Base-by-base conservation (phyloP, 2,797 vertebrate genomes). In the Oryzias dopingdopingensis region DNA sequence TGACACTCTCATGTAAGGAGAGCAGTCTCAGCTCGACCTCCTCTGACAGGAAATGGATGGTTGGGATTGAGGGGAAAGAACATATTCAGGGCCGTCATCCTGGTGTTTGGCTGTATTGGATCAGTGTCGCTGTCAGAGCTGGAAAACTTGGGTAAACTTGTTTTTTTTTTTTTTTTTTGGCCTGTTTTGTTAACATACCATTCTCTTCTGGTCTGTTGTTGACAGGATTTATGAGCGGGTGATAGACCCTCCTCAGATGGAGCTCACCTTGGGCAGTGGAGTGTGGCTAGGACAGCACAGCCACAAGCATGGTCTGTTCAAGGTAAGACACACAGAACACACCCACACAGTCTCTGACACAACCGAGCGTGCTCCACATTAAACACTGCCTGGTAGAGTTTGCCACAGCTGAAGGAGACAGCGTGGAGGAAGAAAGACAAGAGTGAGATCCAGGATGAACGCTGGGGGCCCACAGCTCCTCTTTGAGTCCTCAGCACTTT, bases 281-380 rank as follows among this genome's bases (percentile, higher is more conserved):
- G 87, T 98, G 68, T 98, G 96, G 96, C 93, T 98, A 0, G 96
- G 96, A n/a, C 96, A 98, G 80, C 94, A 94, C 61, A 94, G 94
- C 81, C 93, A 93, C 89, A 95, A 94, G 65, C 96, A 97, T 4
- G 95, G 95, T 50, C 93, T 98, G 55, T 97, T 98, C 86, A 98
- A 98, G 95, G 96, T 98, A 93, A 94, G 92, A 49, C 52, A 3
- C 46, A 20, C 14, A 70, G 43, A n/a, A 45, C 26, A 55, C 43
- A 49, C 37, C 20, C 14, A 22, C 43, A 41, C 40, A 49, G 44
- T 17, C 32, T 8, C 52, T 17, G 6, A 45, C 12, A n/a, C 41
- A 58, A 24, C 45, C 42, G 41, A 50, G 56, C 29, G 18, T 71
- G 59, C 47, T 46, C 49, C 51, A 55, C 52, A 62, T 83, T 64